Conservation (phyloP, 1,140 invertebrate species). For the Sesamia nonagrioides region DNA sequence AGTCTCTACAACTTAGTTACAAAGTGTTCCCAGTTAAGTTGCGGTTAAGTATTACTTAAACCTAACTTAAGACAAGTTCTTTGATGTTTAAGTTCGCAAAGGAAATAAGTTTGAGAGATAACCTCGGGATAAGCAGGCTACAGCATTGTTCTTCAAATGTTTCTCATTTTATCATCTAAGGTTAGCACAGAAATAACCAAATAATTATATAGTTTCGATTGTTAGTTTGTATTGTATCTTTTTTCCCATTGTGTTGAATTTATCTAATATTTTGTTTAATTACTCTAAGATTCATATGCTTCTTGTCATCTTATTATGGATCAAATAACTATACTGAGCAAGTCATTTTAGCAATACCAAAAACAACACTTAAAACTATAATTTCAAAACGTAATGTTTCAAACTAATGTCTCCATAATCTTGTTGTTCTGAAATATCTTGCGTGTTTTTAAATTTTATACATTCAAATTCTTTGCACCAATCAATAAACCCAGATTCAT, state of each 20-base stretch:
- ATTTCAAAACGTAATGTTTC: neutral
- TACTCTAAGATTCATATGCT: neutral
- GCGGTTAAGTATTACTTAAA: constrained; percentile 29
- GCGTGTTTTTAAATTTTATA: neutral
- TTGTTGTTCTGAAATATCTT: neutral
- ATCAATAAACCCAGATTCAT: constrained; percentile 14
- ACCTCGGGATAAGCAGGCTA: constrained; percentile 27
- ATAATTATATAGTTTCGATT: constrained; percentile 12
- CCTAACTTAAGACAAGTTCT: neutral
- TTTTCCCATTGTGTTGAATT: neutral
- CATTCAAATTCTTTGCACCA: neutral
- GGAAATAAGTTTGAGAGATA: constrained; percentile 40
- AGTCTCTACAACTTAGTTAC: constrained; percentile 3
- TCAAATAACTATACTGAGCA: neutral
- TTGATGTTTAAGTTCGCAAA: constrained; percentile 30
- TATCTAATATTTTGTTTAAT: neutral
- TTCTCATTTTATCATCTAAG: constrained; percentile 33
- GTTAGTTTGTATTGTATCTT: neutral
- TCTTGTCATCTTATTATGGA: neutral
- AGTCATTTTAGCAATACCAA: neutral
- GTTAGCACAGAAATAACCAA: constrained; percentile 16
- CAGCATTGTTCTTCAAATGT: constrained; percentile 30
- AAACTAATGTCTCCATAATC: neutral
- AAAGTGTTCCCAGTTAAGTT: constrained; percentile 10
- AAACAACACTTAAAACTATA: too few species aligned